Evolutionary conservation across 2,888 invertebrate genomes (phyloP), one percentile per base, ranked within the genome.

Genomic region (Habroteleia sp.): DNA sequence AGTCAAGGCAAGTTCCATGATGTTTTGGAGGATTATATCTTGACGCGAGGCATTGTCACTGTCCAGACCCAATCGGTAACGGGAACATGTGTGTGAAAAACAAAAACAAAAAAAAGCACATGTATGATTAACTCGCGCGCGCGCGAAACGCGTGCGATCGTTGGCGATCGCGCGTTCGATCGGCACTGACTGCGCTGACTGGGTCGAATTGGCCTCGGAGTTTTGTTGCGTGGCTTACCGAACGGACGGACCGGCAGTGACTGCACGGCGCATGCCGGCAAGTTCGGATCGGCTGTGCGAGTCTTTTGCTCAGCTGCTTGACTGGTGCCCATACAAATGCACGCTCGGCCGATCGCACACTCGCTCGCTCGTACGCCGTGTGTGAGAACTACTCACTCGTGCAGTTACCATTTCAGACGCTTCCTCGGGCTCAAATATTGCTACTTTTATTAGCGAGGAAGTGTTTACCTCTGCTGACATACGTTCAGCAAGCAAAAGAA

Each of bases 181-280:
- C 56, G 58, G 48, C 73, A 72, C 58, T 63, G 73, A 62, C 52
- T 54, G 48, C 73, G 68, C 58, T 63, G 73, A 62, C 52, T 54
- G 14, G 33, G 42, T 42, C 42, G 50, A 69, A 58, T 65, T 62
- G 46, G 65, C 65, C 63, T 44, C 46, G 75, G 69, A n/a, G 29
- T 41, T 48, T 35, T 1, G 54, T 74, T 76, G 65, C 79, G 79
- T 75, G 79, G 73, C 79, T 77, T 78, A 80, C 79, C 80, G 82
- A 82, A 75, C 79, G 77, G 78, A 73, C 80, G 79, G 80, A 80
- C 81, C 79, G 80, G 79, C 81, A 80, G 77, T 80, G 79, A 81
- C 80, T 82, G 83, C 72, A 76, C 44, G 17, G 62, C 39, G 52
- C 56, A 60, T 76, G 75, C 78, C 79, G 76, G 77, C 76, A 76